Base-by-base conservation (phyloP, 2,797 vertebrate species). In the Chromis chromis region DNA sequence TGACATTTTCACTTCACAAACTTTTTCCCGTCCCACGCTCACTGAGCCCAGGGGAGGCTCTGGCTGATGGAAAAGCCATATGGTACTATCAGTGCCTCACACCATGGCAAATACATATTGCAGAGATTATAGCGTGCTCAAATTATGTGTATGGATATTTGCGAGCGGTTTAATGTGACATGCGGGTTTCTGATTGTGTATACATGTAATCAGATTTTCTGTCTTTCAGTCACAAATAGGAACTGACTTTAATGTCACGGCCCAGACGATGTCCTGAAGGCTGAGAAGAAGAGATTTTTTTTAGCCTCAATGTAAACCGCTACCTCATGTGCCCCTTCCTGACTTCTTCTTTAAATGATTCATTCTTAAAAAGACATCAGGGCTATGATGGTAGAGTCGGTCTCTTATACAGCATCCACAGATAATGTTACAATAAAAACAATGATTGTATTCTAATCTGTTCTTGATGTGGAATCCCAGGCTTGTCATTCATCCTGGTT, bases 51-150 rank as follows among this genome's bases (percentile, higher is more conserved):
- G 39, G 85, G 74, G 77, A 82, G 44, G 11, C 70, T 65, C 62
- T 75, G 64, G 48, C 50, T 68, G 70, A 76, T 78, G 59, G 72
- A 76, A 76, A 82, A 84, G 70, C 75, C 89, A 88, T 81, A 82
- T 87, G 79, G 76, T 49, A 1, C 59, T 55, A 68, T 71, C 11
- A 44, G 64, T 19, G 57, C 56, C 69, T 79, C 55, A 65, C 19
- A 21, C 59, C 70, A 60, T 24, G 12, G 50, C n/a, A 78, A 84
- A 81, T 81, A 60, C 25, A 67, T 49, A 44, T 22, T 62, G 36
- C 28, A 42, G 28, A 64, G 28, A 76, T 73, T 67, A 62, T 50
- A 78, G 54, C 16, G 11, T 25, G n/a, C 62, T 81, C 19, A 27
- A 42, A 61, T 48, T 52, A 33, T 46, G 33, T 36, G 12, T 36